Evolutionary conservation across 2,113 vertebrate species (phyloP).

Genomic region (Mungos mungo): DNA sequence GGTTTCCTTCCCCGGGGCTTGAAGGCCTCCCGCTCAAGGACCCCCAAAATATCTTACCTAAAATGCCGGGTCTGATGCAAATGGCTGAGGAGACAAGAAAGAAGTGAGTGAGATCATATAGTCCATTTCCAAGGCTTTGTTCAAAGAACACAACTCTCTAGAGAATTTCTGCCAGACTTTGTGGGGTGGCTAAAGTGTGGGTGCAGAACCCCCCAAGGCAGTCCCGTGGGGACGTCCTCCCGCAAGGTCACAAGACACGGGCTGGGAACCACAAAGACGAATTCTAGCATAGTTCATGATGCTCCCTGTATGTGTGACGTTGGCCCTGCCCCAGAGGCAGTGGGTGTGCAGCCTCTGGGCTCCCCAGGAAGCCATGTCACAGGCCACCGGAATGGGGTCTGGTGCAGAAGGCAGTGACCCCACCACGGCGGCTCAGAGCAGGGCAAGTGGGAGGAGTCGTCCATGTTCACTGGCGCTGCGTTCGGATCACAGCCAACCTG

Average conservation of each 20-base stretch:
- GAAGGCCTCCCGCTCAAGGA: not conserved
- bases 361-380: not conserved
- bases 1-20: not conserved
- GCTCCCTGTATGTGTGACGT: too few relatives aligned
- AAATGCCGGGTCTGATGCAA: not conserved
- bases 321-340: not conserved
- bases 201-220: not conserved
- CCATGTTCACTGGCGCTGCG: not conserved
- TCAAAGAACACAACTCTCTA: not conserved
- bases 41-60: conserved; percentile 35
- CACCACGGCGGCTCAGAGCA: too few relatives aligned
- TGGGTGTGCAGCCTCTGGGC: not conserved
- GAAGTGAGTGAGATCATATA: not conserved
- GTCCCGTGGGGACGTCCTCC: not conserved
- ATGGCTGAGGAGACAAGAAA: conserved; percentile 4
- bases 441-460: not conserved
- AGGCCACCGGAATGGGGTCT: not conserved
- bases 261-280: not conserved
- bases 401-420: not conserved
- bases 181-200: not conserved
- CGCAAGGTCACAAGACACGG: not conserved
- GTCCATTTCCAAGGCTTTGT: not conserved
- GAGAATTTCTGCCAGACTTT: not conserved
- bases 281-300: not conserved
- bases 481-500: not conserved